Percentiles rank a stretch among this genome's conserved stretches.
Evolutionary conservation across 1,140 invertebrate genomes (phyloP).

Genomic region (Choristoneura fumiferana): DNA sequence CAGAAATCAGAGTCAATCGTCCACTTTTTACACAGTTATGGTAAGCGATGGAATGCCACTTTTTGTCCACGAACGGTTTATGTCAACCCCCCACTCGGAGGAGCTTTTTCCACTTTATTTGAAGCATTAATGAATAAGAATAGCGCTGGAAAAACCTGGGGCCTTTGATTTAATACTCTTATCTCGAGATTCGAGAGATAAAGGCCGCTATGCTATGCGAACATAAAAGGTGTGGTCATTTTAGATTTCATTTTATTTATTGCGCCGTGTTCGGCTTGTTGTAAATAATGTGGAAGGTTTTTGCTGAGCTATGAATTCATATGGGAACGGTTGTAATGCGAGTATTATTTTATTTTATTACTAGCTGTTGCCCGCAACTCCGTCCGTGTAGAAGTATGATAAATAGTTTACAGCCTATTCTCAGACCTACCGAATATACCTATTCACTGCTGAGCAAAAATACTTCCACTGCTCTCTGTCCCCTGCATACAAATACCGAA

Average conservation of each 20-base stretch:
- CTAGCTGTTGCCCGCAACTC: no score
- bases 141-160: constrained; percentile 49
- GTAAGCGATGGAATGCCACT: constrained; percentile 44
- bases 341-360: no score
- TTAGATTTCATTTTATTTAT: constrained; percentile 27
- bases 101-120: constrained; percentile 63
- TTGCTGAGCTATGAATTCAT: neutral
- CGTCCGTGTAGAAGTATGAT: no score
- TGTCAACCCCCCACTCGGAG: constrained; percentile 61
- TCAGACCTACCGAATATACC: no score
- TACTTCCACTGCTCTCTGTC: no score
- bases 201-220: constrained; percentile 13
- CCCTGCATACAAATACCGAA: no score
- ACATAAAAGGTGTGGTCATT: constrained; percentile 18
- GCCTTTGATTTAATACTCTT: constrained; percentile 48
- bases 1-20: constrained; percentile 24
- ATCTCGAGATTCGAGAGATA: constrained; percentile 30
- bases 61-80: constrained; percentile 57
- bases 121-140: constrained; percentile 70
- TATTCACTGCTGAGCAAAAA: no score
- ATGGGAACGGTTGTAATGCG: neutral
- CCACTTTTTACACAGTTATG: constrained; percentile 39
- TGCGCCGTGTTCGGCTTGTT: constrained; percentile 9
- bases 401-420: no score
- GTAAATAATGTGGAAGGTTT: neutral